These are phyloP conservation scores for Procambarus virginalis DNA, from an alignment of 1,140 invertebrate genomes.

Conservation along the genomic window DNA sequence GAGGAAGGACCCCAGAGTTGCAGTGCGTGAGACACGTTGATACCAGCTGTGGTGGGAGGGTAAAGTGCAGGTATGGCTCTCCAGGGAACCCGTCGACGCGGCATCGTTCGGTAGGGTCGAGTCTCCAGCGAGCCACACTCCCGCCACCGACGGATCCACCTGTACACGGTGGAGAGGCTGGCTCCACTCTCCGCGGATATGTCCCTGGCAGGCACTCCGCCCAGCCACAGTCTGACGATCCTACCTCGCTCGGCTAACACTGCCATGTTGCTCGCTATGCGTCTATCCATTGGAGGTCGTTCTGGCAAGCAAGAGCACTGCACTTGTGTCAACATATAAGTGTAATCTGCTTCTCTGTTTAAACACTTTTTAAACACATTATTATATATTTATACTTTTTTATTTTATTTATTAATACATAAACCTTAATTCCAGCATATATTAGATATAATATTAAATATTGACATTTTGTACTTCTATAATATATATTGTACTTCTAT, in stretches of 20 bases:
- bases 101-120: background rate
- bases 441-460: no score
- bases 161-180: conserved; percentile 24
- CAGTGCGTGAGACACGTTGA: background rate
- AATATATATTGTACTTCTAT: no score
- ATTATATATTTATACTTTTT: no score
- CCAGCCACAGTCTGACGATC: conserved; percentile 27
- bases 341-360: no score
- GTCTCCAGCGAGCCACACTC: background rate
- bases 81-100: no score
- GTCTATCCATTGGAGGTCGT: background rate
- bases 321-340: no score
- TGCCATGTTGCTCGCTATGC: background rate
- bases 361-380: no score
- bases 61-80: background rate
- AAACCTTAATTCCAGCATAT: no score
- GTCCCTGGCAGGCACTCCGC: background rate
- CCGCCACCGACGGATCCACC: background rate
- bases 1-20: no score
- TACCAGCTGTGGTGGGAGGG: background rate
- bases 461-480: no score
- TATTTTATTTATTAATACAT: no score
- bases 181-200: background rate
- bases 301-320: background rate
- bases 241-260: background rate